Conservation (phyloP, 2,888 invertebrate species). For the Drosophila melanocephala region DNA sequence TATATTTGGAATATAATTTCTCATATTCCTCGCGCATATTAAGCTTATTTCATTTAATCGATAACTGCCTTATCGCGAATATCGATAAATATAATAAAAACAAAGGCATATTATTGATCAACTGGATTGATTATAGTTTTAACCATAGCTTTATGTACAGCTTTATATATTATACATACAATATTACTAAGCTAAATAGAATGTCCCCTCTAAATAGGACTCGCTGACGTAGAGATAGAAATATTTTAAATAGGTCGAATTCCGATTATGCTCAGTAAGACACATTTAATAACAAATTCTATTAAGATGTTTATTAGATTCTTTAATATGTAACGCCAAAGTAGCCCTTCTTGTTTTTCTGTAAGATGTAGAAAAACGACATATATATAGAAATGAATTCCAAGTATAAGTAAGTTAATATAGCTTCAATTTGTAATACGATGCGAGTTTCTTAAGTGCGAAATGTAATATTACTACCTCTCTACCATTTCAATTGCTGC, state of each 20-base stretch:
- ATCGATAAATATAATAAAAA: too few species aligned
- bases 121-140: background rate
- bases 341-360: too few species aligned
- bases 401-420: too few species aligned
- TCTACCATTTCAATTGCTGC: background rate
- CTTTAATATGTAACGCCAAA: too few species aligned
- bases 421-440: too few species aligned
- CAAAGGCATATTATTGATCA: background rate
- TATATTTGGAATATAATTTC: background rate
- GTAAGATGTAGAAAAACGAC: too few species aligned
- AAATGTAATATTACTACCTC: background rate
- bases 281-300: background rate
- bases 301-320: too few species aligned
- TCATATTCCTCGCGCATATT: background rate
- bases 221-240: background rate
- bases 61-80: too few species aligned
- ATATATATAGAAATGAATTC: background rate
- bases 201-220: background rate
- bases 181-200: background rate
- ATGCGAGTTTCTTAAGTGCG: too few species aligned
- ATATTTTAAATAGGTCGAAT: background rate
- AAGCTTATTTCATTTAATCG: too few species aligned
- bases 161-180: background rate
- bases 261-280: background rate
- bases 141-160: too few species aligned